These are phyloP conservation scores for Bufo bufo DNA, from an alignment of 2,113 vertebrate genomes.

Conservation along the genomic window DNA sequence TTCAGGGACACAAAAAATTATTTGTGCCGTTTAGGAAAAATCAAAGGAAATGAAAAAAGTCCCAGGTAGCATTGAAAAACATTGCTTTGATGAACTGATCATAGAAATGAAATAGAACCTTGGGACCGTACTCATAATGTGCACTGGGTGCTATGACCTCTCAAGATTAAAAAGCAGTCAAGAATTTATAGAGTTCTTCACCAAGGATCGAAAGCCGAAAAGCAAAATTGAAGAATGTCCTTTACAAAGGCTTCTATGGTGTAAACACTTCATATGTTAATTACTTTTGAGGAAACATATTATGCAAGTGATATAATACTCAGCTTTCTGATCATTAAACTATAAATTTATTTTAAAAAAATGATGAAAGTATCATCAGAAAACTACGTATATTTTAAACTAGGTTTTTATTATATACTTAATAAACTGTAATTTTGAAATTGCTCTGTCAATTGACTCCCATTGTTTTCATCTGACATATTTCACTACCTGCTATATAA, in stretches of 20 bases:
- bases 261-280: conserved; percentile 29
- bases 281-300: conserved; percentile 23
- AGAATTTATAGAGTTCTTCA: conserved; percentile 33
- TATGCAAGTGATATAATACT: conserved; percentile 36
- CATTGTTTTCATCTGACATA: no score
- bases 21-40: conserved; percentile 19
- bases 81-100: conserved; percentile 36
- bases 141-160: conserved; percentile 11
- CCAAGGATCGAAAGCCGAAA: conserved; percentile 13
- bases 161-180: conserved; percentile 20
- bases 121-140: background rate
- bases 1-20: conserved; percentile 13
- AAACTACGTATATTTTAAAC: background rate
- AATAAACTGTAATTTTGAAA: no score
- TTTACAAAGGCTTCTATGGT: background rate
- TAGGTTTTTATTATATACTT: background rate
- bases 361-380: background rate
- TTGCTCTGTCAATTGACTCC: no score
- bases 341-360: no score
- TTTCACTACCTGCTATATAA: no score
- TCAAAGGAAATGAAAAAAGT: conserved; percentile 21
- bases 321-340: conserved; percentile 29
- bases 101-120: conserved; percentile 29
- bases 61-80: conserved; percentile 11
- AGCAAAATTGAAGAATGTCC: conserved; percentile 24